Evolutionary conservation across 2,888 invertebrate genomes (phyloP).

Genomic region (Dolichomitus sp.): DNA sequence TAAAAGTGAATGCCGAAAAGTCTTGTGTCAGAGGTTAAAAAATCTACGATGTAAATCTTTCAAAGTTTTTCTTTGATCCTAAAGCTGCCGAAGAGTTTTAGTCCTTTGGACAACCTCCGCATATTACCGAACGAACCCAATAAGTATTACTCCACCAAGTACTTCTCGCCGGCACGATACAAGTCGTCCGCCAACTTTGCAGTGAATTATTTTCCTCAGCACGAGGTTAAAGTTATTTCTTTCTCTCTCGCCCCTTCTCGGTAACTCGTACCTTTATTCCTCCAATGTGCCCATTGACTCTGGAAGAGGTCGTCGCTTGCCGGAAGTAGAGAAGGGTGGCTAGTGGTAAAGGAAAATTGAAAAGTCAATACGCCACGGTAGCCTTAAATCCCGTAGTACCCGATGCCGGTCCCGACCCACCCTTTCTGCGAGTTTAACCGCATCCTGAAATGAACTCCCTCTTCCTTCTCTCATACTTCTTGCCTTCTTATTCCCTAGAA

Average conservation of each 20-base stretch:
- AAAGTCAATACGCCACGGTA: constrained; percentile 75
- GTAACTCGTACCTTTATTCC: constrained; percentile 9
- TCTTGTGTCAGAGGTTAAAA: background rate
- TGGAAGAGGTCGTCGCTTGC: constrained; percentile 18
- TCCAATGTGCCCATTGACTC: constrained; percentile 22
- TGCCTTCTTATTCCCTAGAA: constrained; percentile 19
- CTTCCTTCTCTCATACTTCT: constrained; percentile 21
- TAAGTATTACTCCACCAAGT: background rate
- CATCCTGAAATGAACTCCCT: constrained; percentile 55
- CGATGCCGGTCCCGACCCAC: constrained; percentile 22
- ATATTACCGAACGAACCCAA: constrained; percentile 9
- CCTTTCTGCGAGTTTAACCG: constrained; percentile 50
- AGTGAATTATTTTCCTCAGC: constrained; percentile 40
- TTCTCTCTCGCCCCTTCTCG: background rate
- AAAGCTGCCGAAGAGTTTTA: background rate
- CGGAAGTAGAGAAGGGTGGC: constrained; percentile 38
- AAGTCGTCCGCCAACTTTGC: constrained; percentile 44
- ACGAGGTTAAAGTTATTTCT: constrained; percentile 1
- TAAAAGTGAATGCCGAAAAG: background rate
- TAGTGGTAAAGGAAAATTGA: constrained; percentile 74
- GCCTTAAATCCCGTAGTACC: constrained; percentile 7
- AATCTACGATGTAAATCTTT: background rate
- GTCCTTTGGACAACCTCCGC: background rate
- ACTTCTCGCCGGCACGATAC: background rate
- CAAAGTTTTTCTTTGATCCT: constrained; percentile 34